Percentiles rank a stretch among this genome's conserved stretches.
These are phyloP conservation scores for Scortum barcoo DNA, from an alignment of 2,113 vertebrate genomes.

Conservation along the genomic window DNA sequence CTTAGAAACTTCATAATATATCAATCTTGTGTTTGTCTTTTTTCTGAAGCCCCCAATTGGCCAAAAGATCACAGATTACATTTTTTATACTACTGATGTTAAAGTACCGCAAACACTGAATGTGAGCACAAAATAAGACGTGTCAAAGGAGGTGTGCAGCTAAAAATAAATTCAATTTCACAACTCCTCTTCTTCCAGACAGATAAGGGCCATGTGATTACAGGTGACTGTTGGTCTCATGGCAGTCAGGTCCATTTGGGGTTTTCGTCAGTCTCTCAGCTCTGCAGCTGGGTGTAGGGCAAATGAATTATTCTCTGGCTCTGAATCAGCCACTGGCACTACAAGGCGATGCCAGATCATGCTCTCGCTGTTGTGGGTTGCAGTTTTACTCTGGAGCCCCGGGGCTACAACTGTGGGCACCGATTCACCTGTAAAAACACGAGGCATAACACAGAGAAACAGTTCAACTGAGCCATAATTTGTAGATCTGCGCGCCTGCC, in stretches of 20 bases:
- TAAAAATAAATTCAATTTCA: constrained; percentile 61
- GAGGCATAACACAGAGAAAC: constrained; percentile 6
- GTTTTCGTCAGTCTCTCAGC: constrained; percentile 43
- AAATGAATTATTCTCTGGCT: constrained; percentile 58
- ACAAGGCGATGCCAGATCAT: not conserved
- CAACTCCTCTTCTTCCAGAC: constrained; percentile 34
- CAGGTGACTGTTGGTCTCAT: constrained; percentile 65
- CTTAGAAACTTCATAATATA: not conserved
- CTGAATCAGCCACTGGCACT: constrained; percentile 11
- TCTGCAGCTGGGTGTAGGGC: constrained; percentile 59
- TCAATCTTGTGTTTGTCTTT: not conserved
- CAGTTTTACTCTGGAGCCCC: not conserved
- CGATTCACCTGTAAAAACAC: not conserved
- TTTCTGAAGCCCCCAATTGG: not conserved
- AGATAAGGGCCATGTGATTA: constrained; percentile 50
- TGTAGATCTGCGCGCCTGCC: constrained; percentile 28
- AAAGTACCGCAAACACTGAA: not conserved
- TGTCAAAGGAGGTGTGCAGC: constrained; percentile 5
- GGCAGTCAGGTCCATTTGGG: constrained; percentile 65
- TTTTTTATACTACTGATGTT: not conserved
- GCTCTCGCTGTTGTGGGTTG: not conserved
- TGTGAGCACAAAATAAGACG: not conserved
- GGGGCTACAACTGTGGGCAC: not conserved
- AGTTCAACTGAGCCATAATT: constrained; percentile 29
- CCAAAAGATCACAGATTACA: not conserved